Evolutionary conservation across 2,888 invertebrate genomes (phyloP).

Genomic region (Odontocolon sp.): DNA sequence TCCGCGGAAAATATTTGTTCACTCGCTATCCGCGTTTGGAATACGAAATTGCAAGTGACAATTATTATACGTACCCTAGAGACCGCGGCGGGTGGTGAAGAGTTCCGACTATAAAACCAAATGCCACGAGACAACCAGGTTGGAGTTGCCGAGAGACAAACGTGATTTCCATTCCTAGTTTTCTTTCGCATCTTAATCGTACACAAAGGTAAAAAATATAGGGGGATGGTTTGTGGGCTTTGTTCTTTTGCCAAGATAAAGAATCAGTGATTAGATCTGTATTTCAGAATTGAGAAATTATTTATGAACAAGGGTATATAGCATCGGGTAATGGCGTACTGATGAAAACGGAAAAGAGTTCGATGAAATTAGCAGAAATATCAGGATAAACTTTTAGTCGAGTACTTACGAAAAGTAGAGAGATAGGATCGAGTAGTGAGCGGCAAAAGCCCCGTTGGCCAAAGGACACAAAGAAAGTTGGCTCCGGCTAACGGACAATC

Average conservation of each 20-base stretch:
- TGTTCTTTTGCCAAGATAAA: too few species aligned
- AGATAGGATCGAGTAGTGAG: background rate
- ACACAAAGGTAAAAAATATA: too few species aligned
- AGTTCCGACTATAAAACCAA: constrained; percentile 27
- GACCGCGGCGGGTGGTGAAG: constrained; percentile 22
- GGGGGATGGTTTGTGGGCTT: too few species aligned
- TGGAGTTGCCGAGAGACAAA: constrained; percentile 31
- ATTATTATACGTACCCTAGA: constrained; percentile 33
- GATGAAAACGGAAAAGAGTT: too few species aligned
- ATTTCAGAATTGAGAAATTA: too few species aligned
- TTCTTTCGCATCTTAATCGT: constrained; percentile 6
- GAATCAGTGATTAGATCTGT: too few species aligned
- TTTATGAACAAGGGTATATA: too few species aligned
- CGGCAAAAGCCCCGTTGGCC: background rate
- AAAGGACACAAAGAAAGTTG: constrained; percentile 53
- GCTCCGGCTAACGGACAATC: constrained; percentile 63
- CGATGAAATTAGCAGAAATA: background rate
- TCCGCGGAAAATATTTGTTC: constrained; percentile 44
- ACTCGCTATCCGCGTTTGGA: background rate
- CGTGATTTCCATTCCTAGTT: constrained; percentile 52
- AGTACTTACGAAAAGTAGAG: background rate
- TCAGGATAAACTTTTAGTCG: background rate
- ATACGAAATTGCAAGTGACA: constrained; percentile 46
- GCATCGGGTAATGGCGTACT: too few species aligned
- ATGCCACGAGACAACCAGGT: constrained; percentile 1